phyloP scores from a whole-genome alignment of 2,888 invertebrate species.

The Calameuta filiformis region DNA sequence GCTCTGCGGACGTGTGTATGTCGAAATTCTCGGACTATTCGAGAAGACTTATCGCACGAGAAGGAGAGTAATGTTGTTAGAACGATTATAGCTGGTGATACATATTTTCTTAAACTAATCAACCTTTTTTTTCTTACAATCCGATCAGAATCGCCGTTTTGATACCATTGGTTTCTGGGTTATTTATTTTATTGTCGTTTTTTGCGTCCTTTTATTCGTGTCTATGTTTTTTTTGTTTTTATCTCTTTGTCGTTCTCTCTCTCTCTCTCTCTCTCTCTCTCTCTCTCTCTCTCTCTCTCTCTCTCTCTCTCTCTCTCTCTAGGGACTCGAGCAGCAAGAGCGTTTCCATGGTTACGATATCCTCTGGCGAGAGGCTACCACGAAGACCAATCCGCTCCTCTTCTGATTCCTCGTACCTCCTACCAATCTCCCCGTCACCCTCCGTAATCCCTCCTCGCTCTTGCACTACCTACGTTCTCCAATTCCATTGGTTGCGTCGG shows the following conservation, averaged over 20 bases:
- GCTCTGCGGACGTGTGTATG: background rate
- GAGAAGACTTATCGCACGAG: background rate
- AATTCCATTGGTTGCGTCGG: background rate
- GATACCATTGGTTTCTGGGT: background rate
- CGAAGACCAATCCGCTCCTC: conserved; percentile 50
- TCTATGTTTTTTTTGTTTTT: background rate
- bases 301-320: background rate
- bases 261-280: background rate
- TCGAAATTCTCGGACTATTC: background rate
- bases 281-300: background rate
- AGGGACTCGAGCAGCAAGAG: conserved; percentile 15
- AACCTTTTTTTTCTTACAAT: background rate
- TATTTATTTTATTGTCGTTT: background rate
- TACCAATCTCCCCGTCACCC: conserved; percentile 13
- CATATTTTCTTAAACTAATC: background rate
- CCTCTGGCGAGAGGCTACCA: conserved; percentile 34
- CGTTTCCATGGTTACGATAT: conserved; percentile 59
- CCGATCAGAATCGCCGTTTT: background rate
- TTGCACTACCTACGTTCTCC: conserved; percentile 11
- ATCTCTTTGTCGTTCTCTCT: background rate
- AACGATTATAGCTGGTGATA: background rate
- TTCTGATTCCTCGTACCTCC: conserved; percentile 51
- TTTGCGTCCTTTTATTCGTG: background rate
- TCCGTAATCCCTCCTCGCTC: conserved; percentile 25
- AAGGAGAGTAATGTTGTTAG: background rate